Conservation (phyloP, 2,888 invertebrate species). For the Phytoseiulus persimilis region DNA sequence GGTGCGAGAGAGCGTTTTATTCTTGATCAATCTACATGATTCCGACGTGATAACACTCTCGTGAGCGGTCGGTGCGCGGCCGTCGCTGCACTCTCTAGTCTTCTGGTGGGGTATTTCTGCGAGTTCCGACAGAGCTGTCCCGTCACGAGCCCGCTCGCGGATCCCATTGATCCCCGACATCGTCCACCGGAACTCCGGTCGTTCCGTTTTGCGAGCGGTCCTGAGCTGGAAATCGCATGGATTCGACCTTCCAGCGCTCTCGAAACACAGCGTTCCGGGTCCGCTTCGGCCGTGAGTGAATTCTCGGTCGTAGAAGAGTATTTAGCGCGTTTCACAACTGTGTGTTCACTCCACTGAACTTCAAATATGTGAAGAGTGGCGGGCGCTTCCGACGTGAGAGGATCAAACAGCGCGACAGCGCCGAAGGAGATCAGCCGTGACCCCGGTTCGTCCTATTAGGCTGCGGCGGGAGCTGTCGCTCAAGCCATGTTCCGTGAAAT, state of each 20-base stretch:
- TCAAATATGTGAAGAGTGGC: background rate
- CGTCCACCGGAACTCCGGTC: background rate
- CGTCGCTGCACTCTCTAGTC: no score
- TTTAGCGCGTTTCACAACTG: background rate
- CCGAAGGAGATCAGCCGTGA: background rate
- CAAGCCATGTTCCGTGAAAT: conserved; percentile 1
- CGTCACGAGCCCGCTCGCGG: background rate
- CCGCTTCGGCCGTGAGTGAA: no score
- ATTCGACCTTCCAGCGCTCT: no score
- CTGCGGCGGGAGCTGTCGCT: background rate
- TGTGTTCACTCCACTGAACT: background rate
- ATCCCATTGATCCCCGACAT: background rate
- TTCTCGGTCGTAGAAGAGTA: background rate
- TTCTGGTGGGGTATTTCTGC: no score
- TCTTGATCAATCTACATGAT: background rate
- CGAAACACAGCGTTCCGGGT: no score
- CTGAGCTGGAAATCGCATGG: no score
- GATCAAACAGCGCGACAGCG: background rate
- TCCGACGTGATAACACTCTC: background rate
- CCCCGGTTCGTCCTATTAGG: background rate
- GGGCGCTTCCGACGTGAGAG: background rate
- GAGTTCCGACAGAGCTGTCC: background rate
- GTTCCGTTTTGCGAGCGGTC: background rate
- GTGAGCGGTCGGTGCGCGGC: no score
- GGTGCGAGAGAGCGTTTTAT: background rate